Evolutionary conservation across 2,113 vertebrate genomes (phyloP).

Genomic region (Hydrochoerus hydrochaeris): DNA sequence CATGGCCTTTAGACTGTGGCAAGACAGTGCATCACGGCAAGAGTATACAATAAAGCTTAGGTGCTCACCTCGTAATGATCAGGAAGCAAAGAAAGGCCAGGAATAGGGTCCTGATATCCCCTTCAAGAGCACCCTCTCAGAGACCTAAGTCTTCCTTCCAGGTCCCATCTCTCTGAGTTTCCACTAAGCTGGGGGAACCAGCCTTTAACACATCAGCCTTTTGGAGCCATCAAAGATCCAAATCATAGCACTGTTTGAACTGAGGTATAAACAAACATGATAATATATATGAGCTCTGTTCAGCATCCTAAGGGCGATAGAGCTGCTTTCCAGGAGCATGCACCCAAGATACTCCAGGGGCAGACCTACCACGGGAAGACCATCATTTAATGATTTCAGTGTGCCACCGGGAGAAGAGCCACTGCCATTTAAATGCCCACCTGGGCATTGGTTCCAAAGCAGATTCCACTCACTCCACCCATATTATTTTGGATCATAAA

Average conservation of each 20-base stretch:
- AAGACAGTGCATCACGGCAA: no score
- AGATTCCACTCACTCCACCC: background rate
- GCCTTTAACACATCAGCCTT: background rate
- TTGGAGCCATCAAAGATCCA: background rate
- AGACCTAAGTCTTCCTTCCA: background rate
- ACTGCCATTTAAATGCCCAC: background rate
- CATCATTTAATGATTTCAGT: background rate
- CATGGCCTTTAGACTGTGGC: background rate
- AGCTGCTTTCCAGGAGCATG: background rate
- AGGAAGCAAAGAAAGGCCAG: no score
- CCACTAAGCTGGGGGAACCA: background rate
- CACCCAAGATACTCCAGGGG: background rate
- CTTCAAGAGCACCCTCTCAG: background rate
- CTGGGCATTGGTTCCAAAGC: accelerated
- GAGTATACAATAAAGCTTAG: no score
- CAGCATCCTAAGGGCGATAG: background rate
- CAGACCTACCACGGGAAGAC: background rate
- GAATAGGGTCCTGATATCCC: no score
- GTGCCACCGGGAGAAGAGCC: background rate
- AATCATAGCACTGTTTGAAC: background rate
- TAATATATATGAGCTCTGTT: background rate
- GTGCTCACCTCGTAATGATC: background rate
- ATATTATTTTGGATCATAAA: background rate
- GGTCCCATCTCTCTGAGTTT: background rate
- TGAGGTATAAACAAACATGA: background rate